A percentile compares a stretch with the other conserved stretches of the same genome.
phyloP scores from a whole-genome alignment of 2,888 invertebrate genomes.

The Odontothrips loti region DNA sequence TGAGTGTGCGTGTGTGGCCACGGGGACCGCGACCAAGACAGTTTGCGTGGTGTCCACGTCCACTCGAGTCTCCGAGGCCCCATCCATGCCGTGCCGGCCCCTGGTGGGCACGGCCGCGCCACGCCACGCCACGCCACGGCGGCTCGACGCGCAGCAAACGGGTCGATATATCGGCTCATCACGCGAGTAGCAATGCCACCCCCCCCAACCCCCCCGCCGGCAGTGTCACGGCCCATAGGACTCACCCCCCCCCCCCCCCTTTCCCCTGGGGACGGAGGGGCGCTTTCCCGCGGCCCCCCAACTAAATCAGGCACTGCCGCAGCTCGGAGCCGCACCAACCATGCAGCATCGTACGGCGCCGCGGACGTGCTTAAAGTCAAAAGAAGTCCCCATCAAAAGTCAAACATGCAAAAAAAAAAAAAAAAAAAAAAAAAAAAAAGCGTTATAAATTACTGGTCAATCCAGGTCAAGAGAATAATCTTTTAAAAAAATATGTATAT shows the following conservation, averaged over 20 bases:
- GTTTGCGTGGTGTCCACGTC: neutral
- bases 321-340: too few relatives aligned
- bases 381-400: too few relatives aligned
- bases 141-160: neutral
- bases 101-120: neutral
- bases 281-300: too few relatives aligned
- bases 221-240: neutral
- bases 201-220: neutral
- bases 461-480: too few relatives aligned
- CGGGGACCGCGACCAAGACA: neutral
- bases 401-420: too few relatives aligned
- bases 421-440: too few relatives aligned
- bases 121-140: neutral
- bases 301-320: too few relatives aligned
- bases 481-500: too few relatives aligned
- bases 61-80: neutral
- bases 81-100: neutral
- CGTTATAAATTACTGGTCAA: too few relatives aligned
- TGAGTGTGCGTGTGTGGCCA: neutral
- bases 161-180: constrained; percentile 18
- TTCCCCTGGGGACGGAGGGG: too few relatives aligned
- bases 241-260: neutral
- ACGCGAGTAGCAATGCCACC: neutral
- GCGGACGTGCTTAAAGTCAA: too few relatives aligned
- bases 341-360: too few relatives aligned